Conservation (phyloP, 1,140 invertebrate genomes). For the Drosophila serrata region DNA sequence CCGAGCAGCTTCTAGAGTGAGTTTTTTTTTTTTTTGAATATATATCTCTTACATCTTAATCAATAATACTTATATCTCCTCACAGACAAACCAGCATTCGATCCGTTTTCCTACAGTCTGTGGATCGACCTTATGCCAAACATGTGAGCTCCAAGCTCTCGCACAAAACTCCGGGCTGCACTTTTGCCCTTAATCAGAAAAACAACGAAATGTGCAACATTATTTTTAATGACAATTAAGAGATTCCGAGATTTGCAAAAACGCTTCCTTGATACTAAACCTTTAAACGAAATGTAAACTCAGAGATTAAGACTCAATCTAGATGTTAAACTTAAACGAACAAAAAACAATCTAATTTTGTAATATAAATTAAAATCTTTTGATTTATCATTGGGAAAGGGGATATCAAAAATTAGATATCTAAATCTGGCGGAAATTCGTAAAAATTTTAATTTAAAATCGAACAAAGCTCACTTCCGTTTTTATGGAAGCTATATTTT, state of each 20-base stretch:
- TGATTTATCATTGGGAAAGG: background rate
- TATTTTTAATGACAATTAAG: conserved; percentile 41
- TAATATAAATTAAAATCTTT: background rate
- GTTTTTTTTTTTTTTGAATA: conserved; percentile 7
- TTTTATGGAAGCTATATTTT: no score
- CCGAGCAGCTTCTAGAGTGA: conserved; percentile 89
- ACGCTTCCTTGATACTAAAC: conserved; percentile 36
- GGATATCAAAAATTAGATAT: background rate
- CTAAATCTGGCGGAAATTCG: background rate
- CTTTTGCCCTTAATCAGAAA: conserved; percentile 91
- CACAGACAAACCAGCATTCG: conserved; percentile 55
- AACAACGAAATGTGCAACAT: conserved; percentile 92
- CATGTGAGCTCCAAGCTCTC: conserved; percentile 48
- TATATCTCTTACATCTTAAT: background rate
- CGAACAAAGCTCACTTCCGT: no score
- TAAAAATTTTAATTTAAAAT: background rate
- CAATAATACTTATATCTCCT: background rate
- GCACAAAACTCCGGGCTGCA: conserved; percentile 88
- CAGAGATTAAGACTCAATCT: conserved; percentile 67
- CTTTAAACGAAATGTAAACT: conserved; percentile 12
- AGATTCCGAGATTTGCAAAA: conserved; percentile 15
- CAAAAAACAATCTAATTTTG: conserved; percentile 39
- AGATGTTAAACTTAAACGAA: conserved; percentile 50
- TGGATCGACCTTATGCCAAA: conserved; percentile 57
- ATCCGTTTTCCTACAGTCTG: conserved; percentile 56